Base-by-base conservation (phyloP, 2,888 invertebrate species). In the Branchellion lobata region DNA sequence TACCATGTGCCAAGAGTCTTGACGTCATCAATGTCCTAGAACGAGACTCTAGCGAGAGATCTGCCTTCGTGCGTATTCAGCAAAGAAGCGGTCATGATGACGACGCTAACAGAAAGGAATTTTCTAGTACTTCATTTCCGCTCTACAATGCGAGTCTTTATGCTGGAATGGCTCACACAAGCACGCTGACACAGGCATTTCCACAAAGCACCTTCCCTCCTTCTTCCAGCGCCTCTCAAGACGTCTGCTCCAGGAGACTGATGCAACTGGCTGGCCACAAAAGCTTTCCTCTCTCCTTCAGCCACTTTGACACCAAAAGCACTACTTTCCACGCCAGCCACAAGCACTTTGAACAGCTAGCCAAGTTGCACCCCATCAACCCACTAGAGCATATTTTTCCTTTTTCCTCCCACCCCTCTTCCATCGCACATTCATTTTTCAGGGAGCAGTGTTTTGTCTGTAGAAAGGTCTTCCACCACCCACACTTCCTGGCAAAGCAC, bases 241-340 rank as follows among this genome's bases (percentile, higher is more conserved):
- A 75, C 51, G 75, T 75, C 40, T 75, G 75, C 53, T 75, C 75
- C 14, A 75, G 75, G 31, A 75, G 75, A 75, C 51, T 75, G 53
- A 75, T 40, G 51, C 51, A 53, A 29, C 40, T 75, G 31, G 75
- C 75, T 0, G 75, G 75, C 51, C 75, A 75, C 61, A 57, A 57
- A n/a, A 24, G 24, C 21, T 5, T 18, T n/a, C 61, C 61, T 57
- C 24, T n/a, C n/a, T 14, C 14, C 24, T n/a, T 57, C 21, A 24
- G 21, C 61, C 24, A 24, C 3, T 24, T 24, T n/a, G n/a, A 18
- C 24, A 5, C 24, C 61, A 57, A 57, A 57, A n/a, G 3, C 24
- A 5, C 61, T 57, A 14, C 61, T n/a, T 57, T 24, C 61, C 5
- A n/a, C 24, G 3, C 21, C 61, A 57, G 11, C 3, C 61, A 57